Evolutionary conservation across 2,888 invertebrate genomes (phyloP), one percentile per base, ranked within the genome.

Genomic region (Dynastes hyllus): DNA sequence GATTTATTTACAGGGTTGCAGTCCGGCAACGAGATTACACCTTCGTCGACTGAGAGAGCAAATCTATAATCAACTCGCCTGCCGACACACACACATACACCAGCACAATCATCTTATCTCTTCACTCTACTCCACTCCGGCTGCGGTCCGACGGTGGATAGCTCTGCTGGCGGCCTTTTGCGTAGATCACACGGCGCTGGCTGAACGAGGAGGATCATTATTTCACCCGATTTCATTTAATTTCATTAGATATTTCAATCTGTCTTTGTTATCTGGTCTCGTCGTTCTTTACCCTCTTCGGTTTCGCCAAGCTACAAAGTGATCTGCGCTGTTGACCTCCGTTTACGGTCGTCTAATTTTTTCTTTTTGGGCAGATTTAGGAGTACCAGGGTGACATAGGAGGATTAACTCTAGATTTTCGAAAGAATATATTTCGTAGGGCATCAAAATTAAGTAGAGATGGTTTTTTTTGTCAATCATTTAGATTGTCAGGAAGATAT

Each of bases 241-340:
- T 86, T 87, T 85, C 84, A 85, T 85, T 86, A 85, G 86, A 86
- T 86, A 87, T 86, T 87, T 86, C 86, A 86, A 87, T 86, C 86
- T 84, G 84, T 84, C 83, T 85, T 83, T 83, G 84, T 84, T 85
- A 84, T 86, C 86, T 83, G 81, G 80, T 82, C 81, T 83, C 81
- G 51, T 51, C 73, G 53, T 70, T 37, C 45, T 65, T 61, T 70
- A 63, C 45, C 50, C 58, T 45, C 22, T 67, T 77, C 53, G 63
- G 58, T 78, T 81, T 80, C 81, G 80, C 80, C 53, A n/a, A 53
- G 53, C n/a, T 16, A 16, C 16, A 53, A n/a, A 81, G 71, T 76
- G 71, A 76, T 79, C 78, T 82, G 16, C 27, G 11, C 80, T 81
- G 83, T 84, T 84, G 84, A 83, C 84, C 83, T 82, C 53, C 16